Conservation (phyloP, 2,113 vertebrate genomes). For the Ctenomys sociabilis region DNA sequence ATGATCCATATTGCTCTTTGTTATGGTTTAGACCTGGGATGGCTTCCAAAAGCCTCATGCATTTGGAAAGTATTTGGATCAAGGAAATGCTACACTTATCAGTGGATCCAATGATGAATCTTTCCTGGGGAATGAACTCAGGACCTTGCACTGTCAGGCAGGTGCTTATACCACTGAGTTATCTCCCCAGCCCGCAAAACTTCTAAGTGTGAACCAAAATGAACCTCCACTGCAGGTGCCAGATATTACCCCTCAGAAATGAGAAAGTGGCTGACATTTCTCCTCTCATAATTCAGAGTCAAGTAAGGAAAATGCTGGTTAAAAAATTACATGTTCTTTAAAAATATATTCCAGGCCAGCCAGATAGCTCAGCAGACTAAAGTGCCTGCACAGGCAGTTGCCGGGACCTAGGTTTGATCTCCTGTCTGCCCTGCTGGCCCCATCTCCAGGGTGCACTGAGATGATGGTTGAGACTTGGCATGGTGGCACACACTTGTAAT, state of each 20-base stretch:
- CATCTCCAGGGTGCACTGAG: too few species aligned
- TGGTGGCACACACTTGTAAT: too few species aligned
- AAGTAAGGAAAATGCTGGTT: background rate
- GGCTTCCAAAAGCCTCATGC: background rate
- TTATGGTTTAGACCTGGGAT: background rate
- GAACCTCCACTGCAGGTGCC: background rate
- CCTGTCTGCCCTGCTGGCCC: too few species aligned
- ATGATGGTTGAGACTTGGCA: too few species aligned
- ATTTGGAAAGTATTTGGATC: background rate
- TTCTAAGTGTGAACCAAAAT: background rate
- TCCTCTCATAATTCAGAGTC: background rate
- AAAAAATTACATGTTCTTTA: background rate
- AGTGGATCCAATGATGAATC: background rate
- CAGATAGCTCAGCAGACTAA: too few species aligned
- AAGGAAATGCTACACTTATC: background rate
- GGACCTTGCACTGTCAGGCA: too few species aligned
- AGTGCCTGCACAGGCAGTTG: too few species aligned
- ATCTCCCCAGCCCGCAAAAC: background rate
- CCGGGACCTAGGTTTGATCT: too few species aligned
- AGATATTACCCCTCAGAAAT: background rate
- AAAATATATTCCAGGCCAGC: background rate
- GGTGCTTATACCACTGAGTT: too few species aligned
- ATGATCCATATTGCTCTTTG: background rate
- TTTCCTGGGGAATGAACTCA: too few species aligned
- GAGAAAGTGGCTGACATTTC: background rate